Percentiles rank a stretch among this genome's conserved stretches.
Conservation (phyloP, 2,113 vertebrate species). For the Noturus placidus region DNA sequence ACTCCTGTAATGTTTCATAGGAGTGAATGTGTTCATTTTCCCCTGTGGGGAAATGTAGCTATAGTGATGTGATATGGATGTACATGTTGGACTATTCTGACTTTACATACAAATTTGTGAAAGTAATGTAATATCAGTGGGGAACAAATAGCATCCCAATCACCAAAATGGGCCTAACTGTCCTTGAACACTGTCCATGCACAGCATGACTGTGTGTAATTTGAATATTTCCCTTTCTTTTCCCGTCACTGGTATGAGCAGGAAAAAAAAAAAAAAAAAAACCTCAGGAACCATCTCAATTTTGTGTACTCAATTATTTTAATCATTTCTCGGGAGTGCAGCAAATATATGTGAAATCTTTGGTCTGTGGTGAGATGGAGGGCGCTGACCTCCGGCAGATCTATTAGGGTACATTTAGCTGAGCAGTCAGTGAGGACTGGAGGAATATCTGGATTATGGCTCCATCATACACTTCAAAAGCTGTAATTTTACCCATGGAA, state of each 20-base stretch:
- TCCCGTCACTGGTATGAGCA: not conserved
- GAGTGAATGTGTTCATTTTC: not conserved
- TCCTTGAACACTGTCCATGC: conserved; percentile 26
- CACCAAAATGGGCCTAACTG: not conserved
- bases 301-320: conserved; percentile 41
- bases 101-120: not conserved
- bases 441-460: conserved; percentile 54
- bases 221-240: not conserved
- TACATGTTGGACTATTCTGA: not conserved
- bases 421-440: conserved; percentile 43
- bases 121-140: not conserved
- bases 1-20: not conserved
- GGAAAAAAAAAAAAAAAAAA: conserved; percentile 22
- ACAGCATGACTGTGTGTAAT: conserved; percentile 10
- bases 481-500: conserved; percentile 54
- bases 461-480: conserved; percentile 51
- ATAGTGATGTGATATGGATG: not conserved
- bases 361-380: conserved; percentile 63
- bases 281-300: not conserved
- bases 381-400: conserved; percentile 58
- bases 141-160: not conserved
- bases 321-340: conserved; percentile 37
- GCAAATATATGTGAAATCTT: conserved; percentile 53
- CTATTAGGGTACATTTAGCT: conserved; percentile 60
- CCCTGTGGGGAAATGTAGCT: not conserved